Evolutionary conservation across 37 sponge, comb jelly and placozoan species (phyloP), one percentile per base, ranked within the genome.

Genomic region (Diacarnus erythraeanus): DNA sequence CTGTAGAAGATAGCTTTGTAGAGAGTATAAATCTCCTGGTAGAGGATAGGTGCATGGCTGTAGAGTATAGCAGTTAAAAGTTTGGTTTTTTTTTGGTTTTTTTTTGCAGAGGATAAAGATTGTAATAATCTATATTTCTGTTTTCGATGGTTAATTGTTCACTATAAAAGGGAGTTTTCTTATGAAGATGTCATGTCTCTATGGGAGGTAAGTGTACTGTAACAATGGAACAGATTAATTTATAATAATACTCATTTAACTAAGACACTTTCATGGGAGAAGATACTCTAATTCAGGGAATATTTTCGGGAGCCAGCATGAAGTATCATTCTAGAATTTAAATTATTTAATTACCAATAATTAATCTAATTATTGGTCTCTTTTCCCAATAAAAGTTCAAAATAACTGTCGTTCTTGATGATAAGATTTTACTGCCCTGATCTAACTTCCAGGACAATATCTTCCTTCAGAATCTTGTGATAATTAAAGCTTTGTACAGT

Each of bases 121-220:
- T 61, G 93, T 18, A 64, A 83, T 57, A 93, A 92, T 63, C 57
- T 97, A 82, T 95, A 90, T 78, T 95, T 90, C 57, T 90, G 88
- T 57, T 97, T 97, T 75, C 91, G 98, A 1, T 97, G 98, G 98
- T 76, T 97, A 54, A 82, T 97, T 38, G 76, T 94, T 59, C 59
- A 87, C 82, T 97, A 95, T 76, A 97, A 97, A 71, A 77, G 98
- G 56, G 98, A 97, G 69, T 95, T 97, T 44, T 70, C 43, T 37
- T 89, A 70, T 31, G 79, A 82, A 3, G 91, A 90, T 47, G 54
- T 88, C 44, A 79, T 90, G 77, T 67, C 44, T 37, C 64, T 97
- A 20, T 97, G 98, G 98, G 95, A 97, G 84, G 97, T 94, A 43
- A 18, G 81, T 2, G 31, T 30, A 59, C 56, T 20, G 10, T 54